Base-by-base conservation (phyloP, 1,140 invertebrate genomes). In the Euglossa dilemma region DNA sequence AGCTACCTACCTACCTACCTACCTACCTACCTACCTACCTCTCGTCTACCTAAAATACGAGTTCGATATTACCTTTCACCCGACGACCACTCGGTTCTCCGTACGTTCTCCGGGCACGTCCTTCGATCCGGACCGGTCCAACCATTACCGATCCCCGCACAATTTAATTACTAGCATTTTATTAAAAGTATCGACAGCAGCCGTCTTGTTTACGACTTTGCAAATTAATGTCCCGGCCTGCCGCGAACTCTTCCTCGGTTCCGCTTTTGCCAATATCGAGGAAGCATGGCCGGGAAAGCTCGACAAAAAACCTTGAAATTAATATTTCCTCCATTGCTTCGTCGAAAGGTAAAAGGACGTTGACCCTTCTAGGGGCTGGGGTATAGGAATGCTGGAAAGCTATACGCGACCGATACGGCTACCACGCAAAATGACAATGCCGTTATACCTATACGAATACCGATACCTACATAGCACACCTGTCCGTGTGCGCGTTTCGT, bases 171-270 rank as follows among this genome's bases (percentile, higher is more conserved):
- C 90, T 91, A 88, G 92, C 91, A 92, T 94, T 94, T 94, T 94
- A 94, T 94, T 94, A 94, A 94, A 94, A 94, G 92, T 94, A 94
- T 94, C 92, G 93, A 93, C 93, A 94, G 92, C 85, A 56, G 79
- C 81, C 81, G 79, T 87, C 90, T 92, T 93, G 91, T 94, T 93
- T 93, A 94, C 90, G 93, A 92, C 90, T 91, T 89, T 85, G 90
- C 90, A 88, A 93, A 93, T 93, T 93, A 93, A 92, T 93, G 90
- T 85, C 74, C 85, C 75, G 61, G 77, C 59, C 73, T 45, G 59
- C 77, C 80, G 84, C 85, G 85, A 64, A 63, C 79, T 80, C 80
- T 89, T 87, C 87, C 77, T 66, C 81, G 74, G 81, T 77, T 76
- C 87, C 77, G 63, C 74, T 80, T 82, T 85, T 85, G 78, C 83